These are phyloP conservation scores for Pammene aurita DNA, from an alignment of 2,888 invertebrate genomes.

Conservation along the genomic window DNA sequence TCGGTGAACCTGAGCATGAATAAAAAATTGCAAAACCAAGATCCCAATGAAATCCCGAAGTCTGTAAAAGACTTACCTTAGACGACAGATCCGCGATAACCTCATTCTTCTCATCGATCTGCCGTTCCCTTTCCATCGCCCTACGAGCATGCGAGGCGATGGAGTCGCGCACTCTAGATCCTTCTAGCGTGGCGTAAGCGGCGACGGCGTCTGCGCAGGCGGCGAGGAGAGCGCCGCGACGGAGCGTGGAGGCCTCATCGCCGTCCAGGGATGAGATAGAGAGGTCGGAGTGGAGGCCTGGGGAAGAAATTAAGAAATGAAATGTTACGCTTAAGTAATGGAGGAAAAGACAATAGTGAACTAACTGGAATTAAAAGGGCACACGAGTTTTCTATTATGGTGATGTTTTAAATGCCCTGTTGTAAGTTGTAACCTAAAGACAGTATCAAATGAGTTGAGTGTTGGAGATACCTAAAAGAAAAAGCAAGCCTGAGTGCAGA, in stretches of 20 bases:
- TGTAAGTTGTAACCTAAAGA: too few species aligned
- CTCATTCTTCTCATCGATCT: slow-evolving; percentile 91
- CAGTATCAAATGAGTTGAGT: too few species aligned
- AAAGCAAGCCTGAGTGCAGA: too few species aligned
- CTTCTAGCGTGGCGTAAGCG: slow-evolving; percentile 88
- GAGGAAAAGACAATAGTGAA: too few species aligned
- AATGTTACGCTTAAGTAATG: too few species aligned
- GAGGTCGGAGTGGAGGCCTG: slow-evolving; percentile 87
- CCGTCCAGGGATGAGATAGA: slow-evolving; percentile 85
- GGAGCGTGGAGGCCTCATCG: slow-evolving; percentile 80
- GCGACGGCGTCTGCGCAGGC: slow-evolving; percentile 90
- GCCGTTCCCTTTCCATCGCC: slow-evolving; percentile 89
- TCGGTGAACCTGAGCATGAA: too few species aligned
- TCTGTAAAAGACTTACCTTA: slow-evolving; percentile 81
- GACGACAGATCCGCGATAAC: slow-evolving; percentile 91
- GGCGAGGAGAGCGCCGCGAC: slow-evolving; percentile 86
- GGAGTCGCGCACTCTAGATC: slow-evolving; percentile 89
- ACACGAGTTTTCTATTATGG: too few species aligned
- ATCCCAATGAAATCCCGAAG: too few species aligned
- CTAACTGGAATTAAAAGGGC: too few species aligned
- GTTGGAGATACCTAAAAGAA: too few species aligned
- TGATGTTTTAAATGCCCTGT: too few species aligned
- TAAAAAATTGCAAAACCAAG: too few species aligned
- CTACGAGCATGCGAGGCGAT: slow-evolving; percentile 90
- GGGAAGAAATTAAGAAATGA: slow-evolving; percentile 42